A percentile compares a stretch with the other conserved stretches of the same genome.
Evolutionary conservation across 2,113 vertebrate species (phyloP).

Genomic region (Thunnus maccoyii): DNA sequence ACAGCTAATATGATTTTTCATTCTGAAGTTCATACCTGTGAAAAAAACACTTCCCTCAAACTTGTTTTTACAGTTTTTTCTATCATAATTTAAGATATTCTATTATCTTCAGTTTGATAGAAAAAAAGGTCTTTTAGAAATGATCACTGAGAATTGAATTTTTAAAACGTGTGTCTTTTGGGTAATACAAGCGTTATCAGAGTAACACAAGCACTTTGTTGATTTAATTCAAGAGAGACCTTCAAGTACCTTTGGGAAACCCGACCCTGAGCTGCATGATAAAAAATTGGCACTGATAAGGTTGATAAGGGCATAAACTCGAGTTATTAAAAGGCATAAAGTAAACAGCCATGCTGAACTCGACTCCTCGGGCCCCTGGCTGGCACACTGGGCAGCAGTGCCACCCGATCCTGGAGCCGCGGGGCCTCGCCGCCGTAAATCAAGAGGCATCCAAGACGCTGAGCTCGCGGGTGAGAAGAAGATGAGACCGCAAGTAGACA

Average conservation of each 20-base stretch:
- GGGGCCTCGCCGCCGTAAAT: slow-evolving; percentile 64
- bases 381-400: slow-evolving; percentile 52
- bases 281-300: slow-evolving; percentile 1
- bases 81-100: slow-evolving; percentile 12
- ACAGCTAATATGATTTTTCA: neutral
- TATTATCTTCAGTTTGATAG: neutral
- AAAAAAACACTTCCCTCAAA: slow-evolving; percentile 12
- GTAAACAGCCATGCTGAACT: slow-evolving; percentile 51
- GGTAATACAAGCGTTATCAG: slow-evolving; percentile 2
- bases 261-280: slow-evolving; percentile 14
- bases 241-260: slow-evolving; percentile 19
- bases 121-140: neutral
- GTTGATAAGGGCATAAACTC: slow-evolving; percentile 44
- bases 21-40: neutral
- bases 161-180: neutral
- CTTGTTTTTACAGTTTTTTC: slow-evolving; percentile 1
- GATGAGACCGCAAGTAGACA: slow-evolving; percentile 61
- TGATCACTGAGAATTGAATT: slow-evolving; percentile 10
- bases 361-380: slow-evolving; percentile 18
- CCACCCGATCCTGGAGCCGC: slow-evolving; percentile 70
- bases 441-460: slow-evolving; percentile 70
- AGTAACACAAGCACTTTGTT: slow-evolving; percentile 1
- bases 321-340: slow-evolving; percentile 60
- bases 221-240: neutral
- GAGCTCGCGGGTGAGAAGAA: slow-evolving; percentile 52